Base-by-base conservation (phyloP, 2,888 invertebrate genomes). In the Epicampocera succincta region DNA sequence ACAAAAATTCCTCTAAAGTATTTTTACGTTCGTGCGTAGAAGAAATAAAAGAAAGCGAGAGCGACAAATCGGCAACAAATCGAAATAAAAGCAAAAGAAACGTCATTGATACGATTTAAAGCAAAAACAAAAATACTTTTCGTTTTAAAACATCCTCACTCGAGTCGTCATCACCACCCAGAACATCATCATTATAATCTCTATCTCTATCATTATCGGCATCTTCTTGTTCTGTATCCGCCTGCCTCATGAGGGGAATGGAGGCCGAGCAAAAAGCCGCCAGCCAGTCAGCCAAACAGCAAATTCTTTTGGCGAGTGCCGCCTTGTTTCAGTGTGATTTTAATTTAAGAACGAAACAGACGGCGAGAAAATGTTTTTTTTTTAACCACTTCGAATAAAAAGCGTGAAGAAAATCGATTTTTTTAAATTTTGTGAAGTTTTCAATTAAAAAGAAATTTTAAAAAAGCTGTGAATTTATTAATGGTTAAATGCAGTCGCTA, bases 321-420 rank as follows among this genome's bases (percentile, higher is more conserved):
- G 69, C 65, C 73, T 80, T 73, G 71, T 69, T 84, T 88, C 85
- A 88, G 89, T 89, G 85, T 85, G 84, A 85, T 85, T 87, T 88
- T 63, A 85, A 85, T 84, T 86, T 85, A 87, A 84, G 85, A 87
- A 86, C 87, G 86, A 84, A 86, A 80, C 88, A 61, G 78, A 66
- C 61, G 78, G 74, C n/a, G 8, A 54, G 11, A 38, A 48, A 40
- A 40, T 19, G 44, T 65, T 56, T 48, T 29, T 46, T 8, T 33
- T 33, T 17, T 52, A 44, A 13, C 9, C 21, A 78, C 33, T 65
- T 33, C 3, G 46, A 38, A 38, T 33, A 61, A 66, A 60, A 46
- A 66, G 40, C 40, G 66, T 56, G 61, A 76, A 61, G 68, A 6
- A n/a, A 65, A 9, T 66, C 54, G 19, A 15, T 25, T 17, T 38